Evolutionary conservation across 2,888 invertebrate species (phyloP).

Genomic region (Stictocephala bisonia): DNA sequence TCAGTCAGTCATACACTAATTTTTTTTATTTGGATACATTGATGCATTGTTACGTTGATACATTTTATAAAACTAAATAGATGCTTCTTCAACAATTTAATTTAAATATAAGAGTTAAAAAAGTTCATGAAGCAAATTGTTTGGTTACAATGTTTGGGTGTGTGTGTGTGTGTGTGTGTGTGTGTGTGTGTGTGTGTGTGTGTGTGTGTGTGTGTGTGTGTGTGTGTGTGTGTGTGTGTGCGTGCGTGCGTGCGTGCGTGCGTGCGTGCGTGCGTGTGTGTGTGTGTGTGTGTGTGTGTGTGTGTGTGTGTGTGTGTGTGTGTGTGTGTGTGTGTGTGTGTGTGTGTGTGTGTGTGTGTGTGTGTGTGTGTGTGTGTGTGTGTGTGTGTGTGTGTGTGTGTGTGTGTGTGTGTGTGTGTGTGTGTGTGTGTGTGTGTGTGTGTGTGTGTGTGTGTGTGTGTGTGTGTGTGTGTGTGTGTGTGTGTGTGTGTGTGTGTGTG

Average conservation of each 20-base stretch:
- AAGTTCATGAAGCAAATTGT: too few relatives aligned
- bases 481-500: slow-evolving; percentile 19
- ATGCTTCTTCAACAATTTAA: too few relatives aligned
- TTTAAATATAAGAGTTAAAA: too few relatives aligned
- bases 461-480: slow-evolving; percentile 23
- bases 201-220: slow-evolving; percentile 28
- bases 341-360: slow-evolving; percentile 42
- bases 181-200: slow-evolving; percentile 43
- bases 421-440: slow-evolving; percentile 29
- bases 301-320: slow-evolving; percentile 43
- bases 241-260: slow-evolving; percentile 36
- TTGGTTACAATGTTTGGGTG: not conserved
- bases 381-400: slow-evolving; percentile 21
- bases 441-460: slow-evolving; percentile 29
- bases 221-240: slow-evolving; percentile 39
- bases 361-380: slow-evolving; percentile 38
- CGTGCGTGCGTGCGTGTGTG: slow-evolving; percentile 37
- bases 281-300: slow-evolving; percentile 42
- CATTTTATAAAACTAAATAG: too few relatives aligned
- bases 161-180: slow-evolving; percentile 39
- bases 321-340: slow-evolving; percentile 39
- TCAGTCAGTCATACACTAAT: too few relatives aligned
- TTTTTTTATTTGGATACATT: too few relatives aligned
- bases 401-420: slow-evolving; percentile 12
- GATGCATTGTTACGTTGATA: too few relatives aligned